Conservation (phyloP, 2,888 invertebrate genomes). For the Drosophila aldrichi region DNA sequence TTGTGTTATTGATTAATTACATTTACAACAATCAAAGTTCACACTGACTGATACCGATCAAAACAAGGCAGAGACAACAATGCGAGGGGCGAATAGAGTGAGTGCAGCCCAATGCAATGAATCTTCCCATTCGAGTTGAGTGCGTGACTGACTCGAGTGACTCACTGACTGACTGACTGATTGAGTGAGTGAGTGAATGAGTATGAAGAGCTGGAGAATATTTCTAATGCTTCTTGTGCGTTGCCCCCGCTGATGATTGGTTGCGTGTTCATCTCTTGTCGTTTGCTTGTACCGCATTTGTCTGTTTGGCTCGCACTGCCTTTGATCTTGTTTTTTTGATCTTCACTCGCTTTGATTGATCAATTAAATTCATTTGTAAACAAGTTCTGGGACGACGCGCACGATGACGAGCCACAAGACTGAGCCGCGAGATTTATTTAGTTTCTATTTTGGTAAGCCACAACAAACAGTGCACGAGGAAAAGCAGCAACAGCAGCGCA, state of each 20-base stretch:
- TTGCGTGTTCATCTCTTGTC: constrained; percentile 69
- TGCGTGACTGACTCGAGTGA: neutral
- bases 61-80: constrained; percentile 66
- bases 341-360: constrained; percentile 84
- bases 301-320: constrained; percentile 72
- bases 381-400: constrained; percentile 64
- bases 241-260: constrained; percentile 53
- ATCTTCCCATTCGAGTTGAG: constrained; percentile 60
- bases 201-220: constrained; percentile 62
- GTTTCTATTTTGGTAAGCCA: constrained; percentile 40
- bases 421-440: constrained; percentile 41
- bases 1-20: constrained; percentile 81
- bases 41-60: constrained; percentile 83
- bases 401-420: constrained; percentile 35
- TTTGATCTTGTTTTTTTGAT: constrained; percentile 79
- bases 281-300: constrained; percentile 74
- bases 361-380: constrained; percentile 85
- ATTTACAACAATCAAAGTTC: constrained; percentile 78
- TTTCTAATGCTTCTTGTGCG: constrained; percentile 58
- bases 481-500: too few species aligned
- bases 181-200: constrained; percentile 34
- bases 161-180: constrained; percentile 13
- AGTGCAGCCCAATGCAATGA: constrained; percentile 64
- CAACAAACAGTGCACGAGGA: constrained; percentile 17
- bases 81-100: constrained; percentile 25